phyloP scores from a whole-genome alignment of 2,888 invertebrate genomes.

The Thera obeliscata region DNA sequence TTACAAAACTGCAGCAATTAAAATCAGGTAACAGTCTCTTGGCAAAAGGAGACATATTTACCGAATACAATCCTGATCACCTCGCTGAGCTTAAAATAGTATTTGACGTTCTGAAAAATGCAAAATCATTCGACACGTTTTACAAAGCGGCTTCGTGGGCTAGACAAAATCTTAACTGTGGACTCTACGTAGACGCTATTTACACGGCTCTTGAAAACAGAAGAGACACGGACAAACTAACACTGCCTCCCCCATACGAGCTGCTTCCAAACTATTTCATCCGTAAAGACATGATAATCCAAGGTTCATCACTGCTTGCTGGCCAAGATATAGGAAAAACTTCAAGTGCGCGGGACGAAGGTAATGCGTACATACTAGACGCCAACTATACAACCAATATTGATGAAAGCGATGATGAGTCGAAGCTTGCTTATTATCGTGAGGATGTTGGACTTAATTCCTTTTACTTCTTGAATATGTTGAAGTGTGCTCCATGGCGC shows the following conservation, averaged over 20 bases:
- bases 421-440: conserved; percentile 87
- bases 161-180: conserved; percentile 86
- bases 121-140: conserved; percentile 85
- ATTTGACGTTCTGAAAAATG: conserved; percentile 80
- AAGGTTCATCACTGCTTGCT: conserved; percentile 63
- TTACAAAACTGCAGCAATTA: conserved; percentile 59
- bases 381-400: conserved; percentile 73
- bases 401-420: conserved; percentile 77
- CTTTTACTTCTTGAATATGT: conserved; percentile 84
- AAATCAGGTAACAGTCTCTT: conserved; percentile 59
- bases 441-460: conserved; percentile 88
- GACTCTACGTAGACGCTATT: conserved; percentile 85
- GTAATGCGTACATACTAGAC: conserved; percentile 67
- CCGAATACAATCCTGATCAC: conserved; percentile 66
- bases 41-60: conserved; percentile 70
- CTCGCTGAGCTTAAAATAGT: conserved; percentile 63
- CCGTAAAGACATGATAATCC: conserved; percentile 83
- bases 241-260: conserved; percentile 87
- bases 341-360: conserved; percentile 64
- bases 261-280: conserved; percentile 87
- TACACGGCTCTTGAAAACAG: conserved; percentile 84
- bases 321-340: conserved; percentile 57
- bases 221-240: conserved; percentile 83
- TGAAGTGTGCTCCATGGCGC: conserved; percentile 85
- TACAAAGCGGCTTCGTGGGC: conserved; percentile 84